A percentile compares a stretch with the other conserved stretches of the same genome.
phyloP scores from a whole-genome alignment of 2,797 vertebrate species.

The Spondyliosoma cantharus region DNA sequence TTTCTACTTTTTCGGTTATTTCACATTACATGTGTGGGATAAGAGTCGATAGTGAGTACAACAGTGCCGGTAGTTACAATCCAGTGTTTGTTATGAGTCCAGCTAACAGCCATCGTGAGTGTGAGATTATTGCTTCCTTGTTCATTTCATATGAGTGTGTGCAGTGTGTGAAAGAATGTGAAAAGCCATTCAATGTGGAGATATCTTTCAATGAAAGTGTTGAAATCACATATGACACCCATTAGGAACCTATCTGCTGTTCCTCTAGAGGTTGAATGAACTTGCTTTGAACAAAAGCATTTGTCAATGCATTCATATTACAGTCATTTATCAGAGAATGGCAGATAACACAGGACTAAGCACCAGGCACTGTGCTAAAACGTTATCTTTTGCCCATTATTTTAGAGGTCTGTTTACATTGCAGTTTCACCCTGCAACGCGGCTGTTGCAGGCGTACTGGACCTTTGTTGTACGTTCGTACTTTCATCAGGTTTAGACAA shows the following conservation, averaged over 20 bases:
- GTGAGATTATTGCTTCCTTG: background rate
- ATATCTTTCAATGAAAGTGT: background rate
- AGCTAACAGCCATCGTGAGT: background rate
- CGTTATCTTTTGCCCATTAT: background rate
- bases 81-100: conserved; percentile 9
- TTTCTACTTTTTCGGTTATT: background rate
- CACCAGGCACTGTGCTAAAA: background rate
- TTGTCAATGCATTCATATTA: too few species aligned
- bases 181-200: background rate
- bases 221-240: background rate
- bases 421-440: background rate
- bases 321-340: too few species aligned
- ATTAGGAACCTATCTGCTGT: background rate
- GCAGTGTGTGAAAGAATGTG: conserved; percentile 1
- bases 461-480: too few species aligned
- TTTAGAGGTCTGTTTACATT: background rate
- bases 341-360: background rate
- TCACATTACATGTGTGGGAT: background rate
- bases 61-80: background rate
- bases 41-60: background rate
- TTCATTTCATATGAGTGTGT: background rate
- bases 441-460: too few species aligned
- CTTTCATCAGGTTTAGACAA: too few species aligned
- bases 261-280: background rate
- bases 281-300: background rate